Percentiles rank a stretch among this genome's conserved stretches.
These are phyloP conservation scores for Hemiscyllium ocellatum DNA, from an alignment of 2,113 vertebrate genomes.

Conservation along the genomic window DNA sequence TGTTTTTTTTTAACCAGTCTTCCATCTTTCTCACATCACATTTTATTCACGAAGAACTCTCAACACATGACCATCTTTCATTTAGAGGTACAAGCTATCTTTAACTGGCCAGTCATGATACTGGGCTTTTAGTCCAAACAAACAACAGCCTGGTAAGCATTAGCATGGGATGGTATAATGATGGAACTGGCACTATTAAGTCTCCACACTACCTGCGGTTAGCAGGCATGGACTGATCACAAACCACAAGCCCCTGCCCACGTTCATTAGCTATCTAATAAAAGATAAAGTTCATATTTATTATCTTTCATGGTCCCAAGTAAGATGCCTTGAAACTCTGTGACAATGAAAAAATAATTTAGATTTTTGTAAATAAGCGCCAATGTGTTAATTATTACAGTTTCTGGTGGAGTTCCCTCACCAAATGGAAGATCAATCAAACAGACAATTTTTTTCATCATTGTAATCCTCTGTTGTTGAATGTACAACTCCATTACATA, in stretches of 20 bases:
- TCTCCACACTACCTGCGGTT: not conserved
- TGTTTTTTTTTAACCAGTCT: not conserved
- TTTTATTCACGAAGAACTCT: not conserved
- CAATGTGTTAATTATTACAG: not conserved
- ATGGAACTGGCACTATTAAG: not conserved
- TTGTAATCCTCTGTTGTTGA: not conserved
- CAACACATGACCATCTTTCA: not conserved
- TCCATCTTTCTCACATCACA: not conserved
- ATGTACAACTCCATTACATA: not conserved
- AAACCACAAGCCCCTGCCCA: not conserved
- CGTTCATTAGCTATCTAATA: not conserved
- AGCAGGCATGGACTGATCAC: not conserved
- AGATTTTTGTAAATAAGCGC: not conserved
- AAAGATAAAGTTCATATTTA: not conserved
- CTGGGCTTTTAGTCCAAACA: not conserved
- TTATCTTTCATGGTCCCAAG: not conserved
- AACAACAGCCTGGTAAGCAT: not conserved
- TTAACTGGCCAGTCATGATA: not conserved
- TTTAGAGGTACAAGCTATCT: not conserved
- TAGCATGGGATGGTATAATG: not conserved
- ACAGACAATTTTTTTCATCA: not conserved
- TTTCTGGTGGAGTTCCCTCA: not conserved
- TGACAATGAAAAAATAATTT: conserved; percentile 2
- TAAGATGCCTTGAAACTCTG: not conserved
- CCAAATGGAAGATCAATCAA: not conserved